Evolutionary conservation across 2,888 invertebrate species (phyloP).

Genomic region (Tenthredo livida): DNA sequence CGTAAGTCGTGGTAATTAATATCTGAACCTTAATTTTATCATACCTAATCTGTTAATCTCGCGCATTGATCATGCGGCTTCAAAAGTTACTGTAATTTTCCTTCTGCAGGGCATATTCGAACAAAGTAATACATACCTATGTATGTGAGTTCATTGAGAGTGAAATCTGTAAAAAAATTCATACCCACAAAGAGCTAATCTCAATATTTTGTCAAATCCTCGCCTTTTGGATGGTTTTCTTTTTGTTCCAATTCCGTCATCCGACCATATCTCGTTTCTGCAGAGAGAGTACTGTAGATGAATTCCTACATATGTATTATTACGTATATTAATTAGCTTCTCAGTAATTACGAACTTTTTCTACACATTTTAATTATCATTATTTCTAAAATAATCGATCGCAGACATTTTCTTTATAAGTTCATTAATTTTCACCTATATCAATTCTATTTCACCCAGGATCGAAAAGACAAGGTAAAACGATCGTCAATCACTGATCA

Average conservation of each 20-base stretch:
- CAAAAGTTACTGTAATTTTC: not conserved
- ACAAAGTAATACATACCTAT: not conserved
- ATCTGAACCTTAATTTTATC: not conserved
- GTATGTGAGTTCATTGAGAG: not conserved
- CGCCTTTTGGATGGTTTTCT: not conserved
- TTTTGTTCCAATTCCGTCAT: not conserved
- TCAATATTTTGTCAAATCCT: not conserved
- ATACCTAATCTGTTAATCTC: constrained; percentile 3
- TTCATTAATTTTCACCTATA: not conserved
- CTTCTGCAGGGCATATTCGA: not conserved
- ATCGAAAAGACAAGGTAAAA: not conserved
- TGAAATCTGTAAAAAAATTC: not conserved
- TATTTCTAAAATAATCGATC: not conserved
- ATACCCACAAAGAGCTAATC: not conserved
- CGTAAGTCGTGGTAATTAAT: not conserved
- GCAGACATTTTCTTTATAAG: not conserved
- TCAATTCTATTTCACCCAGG: not conserved
- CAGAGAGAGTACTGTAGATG: not conserved
- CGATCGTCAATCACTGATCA: not conserved
- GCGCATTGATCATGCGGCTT: not conserved
- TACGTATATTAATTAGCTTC: not conserved
- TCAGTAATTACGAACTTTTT: not conserved
- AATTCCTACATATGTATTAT: not conserved
- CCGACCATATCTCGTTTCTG: not conserved
- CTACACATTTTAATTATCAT: not conserved